Conservation (phyloP, 2,797 vertebrate genomes). For the Zalophus californianus region DNA sequence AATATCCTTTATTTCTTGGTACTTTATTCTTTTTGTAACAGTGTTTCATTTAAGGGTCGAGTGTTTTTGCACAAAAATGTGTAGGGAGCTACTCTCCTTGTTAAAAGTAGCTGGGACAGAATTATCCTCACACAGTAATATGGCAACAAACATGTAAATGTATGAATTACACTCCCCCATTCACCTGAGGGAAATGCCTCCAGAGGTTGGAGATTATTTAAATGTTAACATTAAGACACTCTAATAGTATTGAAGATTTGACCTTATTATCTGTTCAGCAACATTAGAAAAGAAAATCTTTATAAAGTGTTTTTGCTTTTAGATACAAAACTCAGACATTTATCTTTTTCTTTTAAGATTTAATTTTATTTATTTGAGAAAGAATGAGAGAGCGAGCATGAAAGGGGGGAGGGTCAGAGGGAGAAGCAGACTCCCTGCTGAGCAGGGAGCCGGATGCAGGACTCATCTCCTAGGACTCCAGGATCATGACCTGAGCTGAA, state of each 20-base stretch:
- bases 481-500: background rate
- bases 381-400: background rate
- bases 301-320: background rate
- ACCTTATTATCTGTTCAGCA: background rate
- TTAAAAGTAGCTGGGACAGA: background rate
- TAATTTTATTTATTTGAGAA: background rate
- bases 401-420: background rate
- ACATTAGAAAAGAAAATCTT: background rate
- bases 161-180: background rate
- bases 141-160: background rate
- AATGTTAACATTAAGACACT: background rate
- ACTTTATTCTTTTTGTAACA: background rate
- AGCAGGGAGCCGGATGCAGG: background rate
- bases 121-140: background rate
- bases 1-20: background rate
- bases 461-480: background rate
- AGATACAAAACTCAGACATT: background rate
- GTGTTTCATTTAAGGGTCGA: background rate
- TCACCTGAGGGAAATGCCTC: background rate
- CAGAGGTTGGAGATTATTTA: background rate
- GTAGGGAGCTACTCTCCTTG: background rate
- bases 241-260: background rate
- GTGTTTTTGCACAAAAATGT: slow-evolving; percentile 17
- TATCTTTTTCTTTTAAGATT: background rate
- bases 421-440: background rate